Evolutionary conservation across 1,140 invertebrate genomes (phyloP), one percentile per base, ranked within the genome.

Genomic region (Acarapis woodi): DNA sequence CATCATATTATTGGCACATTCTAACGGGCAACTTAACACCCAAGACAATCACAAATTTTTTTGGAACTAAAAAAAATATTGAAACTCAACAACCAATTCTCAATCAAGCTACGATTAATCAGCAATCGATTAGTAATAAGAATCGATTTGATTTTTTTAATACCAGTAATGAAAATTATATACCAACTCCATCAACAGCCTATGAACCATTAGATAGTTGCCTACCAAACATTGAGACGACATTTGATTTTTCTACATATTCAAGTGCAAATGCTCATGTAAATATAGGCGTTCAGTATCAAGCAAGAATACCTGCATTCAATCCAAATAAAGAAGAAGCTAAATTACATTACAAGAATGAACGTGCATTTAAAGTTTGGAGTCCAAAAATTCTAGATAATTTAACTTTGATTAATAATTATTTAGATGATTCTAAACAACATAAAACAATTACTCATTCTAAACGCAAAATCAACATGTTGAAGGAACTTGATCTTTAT

Each of bases 241-340:
- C 5, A 28, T 24, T 15, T 28, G 21, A 23, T 15, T 36, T n/a
- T 28, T n/a, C 14, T 36, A 16, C 21, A 45, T 8, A 59, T 59
- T 15, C 60, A 64, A 47, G 56, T 52, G 32, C 63, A 64, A 49
- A 52, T 58, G 12, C 63, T 41, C 70, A 79, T 53, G 78, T 94
- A 16, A 96, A 96, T 50, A 67, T 94, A 30, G 87, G 87, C 0
- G 58, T 66, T 5, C 66, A 76, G 25, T 85, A 73, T 56, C 88
- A 96, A 58, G 80, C 78, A 0, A 63, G 65, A 33, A 66, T 87
- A 49, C 76, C 75, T 28, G 37, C 40, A 22, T 58, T 48, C 39
- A 41, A 37, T 34, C 8, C 20, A 6, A 32, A 39, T 25, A 32
- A 25, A 24, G 12, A 19, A 5, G 39, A 41, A 16, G 18, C 6